These are phyloP conservation scores for Cheilinus undulatus DNA, from an alignment of 2,113 vertebrate species.

Conservation along the genomic window DNA sequence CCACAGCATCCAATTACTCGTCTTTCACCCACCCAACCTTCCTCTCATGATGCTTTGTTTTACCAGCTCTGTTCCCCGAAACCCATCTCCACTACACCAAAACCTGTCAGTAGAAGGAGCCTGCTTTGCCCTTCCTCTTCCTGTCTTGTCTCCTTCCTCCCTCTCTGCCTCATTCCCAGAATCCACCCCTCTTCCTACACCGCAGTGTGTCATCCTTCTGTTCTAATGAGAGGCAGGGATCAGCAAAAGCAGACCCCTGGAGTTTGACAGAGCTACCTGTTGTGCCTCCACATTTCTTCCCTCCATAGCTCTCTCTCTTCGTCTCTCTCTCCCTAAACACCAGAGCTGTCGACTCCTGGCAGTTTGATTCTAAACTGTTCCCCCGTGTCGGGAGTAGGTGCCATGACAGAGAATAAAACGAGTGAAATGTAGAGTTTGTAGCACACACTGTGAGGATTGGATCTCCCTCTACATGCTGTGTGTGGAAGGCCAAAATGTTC, in stretches of 20 bases:
- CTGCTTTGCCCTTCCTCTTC: conserved; percentile 56
- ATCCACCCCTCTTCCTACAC: conserved; percentile 45
- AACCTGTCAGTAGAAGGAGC: conserved; percentile 64
- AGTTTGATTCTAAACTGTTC: conserved; percentile 79
- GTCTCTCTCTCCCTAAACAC: conserved; percentile 67
- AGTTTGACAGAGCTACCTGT: conserved; percentile 79
- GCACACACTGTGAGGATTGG: conserved; percentile 53
- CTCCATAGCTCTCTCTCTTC: conserved; percentile 25
- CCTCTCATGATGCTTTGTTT: conserved; percentile 62
- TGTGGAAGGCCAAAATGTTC: conserved; percentile 39
- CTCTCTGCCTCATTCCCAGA: conserved; percentile 45
- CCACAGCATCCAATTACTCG: conserved; percentile 65
- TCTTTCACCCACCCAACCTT: conserved; percentile 48
- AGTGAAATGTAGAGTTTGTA: conserved; percentile 71
- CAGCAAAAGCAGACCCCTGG: conserved; percentile 59
- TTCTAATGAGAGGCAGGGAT: conserved; percentile 81
- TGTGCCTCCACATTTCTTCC: conserved; percentile 64
- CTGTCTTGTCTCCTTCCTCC: conserved; percentile 51
- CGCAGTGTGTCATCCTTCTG: conserved; percentile 70
- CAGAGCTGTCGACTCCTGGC: conserved; percentile 79
- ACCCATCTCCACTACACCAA: conserved; percentile 54
- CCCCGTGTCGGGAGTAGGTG: conserved; percentile 70
- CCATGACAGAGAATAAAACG: conserved; percentile 75
- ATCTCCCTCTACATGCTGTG: conserved; percentile 35
- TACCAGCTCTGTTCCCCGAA: conserved; percentile 52